Evolutionary conservation across 2,888 invertebrate species (phyloP), one percentile per base, ranked within the genome.

Genomic region (Pseudolycoriella hygida): DNA sequence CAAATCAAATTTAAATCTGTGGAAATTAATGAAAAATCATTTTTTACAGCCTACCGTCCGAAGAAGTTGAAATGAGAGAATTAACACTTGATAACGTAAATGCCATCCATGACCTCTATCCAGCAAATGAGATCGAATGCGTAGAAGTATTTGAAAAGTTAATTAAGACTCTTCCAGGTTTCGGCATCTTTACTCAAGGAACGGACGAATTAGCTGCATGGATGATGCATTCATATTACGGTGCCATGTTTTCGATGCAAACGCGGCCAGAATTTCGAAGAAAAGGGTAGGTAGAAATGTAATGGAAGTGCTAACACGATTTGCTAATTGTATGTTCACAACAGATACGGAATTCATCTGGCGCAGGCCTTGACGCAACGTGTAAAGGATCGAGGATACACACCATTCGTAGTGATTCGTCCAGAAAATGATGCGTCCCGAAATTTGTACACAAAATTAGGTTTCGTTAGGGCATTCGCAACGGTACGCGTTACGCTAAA

Each of bases 221-320:
- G 87, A 87, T 87, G 87, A 82, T 87, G 42, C 87, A 87, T 62
- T 85, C 85, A 17, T 87, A 87, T 66, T 87, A 87, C 64, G 87
- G 87, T 18, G 87, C 87, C 50, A 87, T 87, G 87, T 87, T 87
- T 68, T 86, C 86, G 43, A 87, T 87, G 87, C 86, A 87, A 67
- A 87, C 87, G 47, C 74, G 77, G 56, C 81, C 81, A 43, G 78
- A 81, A 61, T 77, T 76, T 63, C 73, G 81, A 50, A 70, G 75
- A 54, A 79, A 80, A 67, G 81, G 81, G 59, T 66, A 38, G 46
- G 34, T 20, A 14, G 5, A 34, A 34, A 8, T 12, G 15, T 5
- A 34, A 12, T 10, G 12, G 5, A 34, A 34, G 5, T 34, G 34
- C 5, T 12, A 12, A 34, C 4, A 3, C n/a, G 5, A 14, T 34